Evolutionary conservation across 2,888 invertebrate species (phyloP).

Genomic region (Malthinus flaveolus): DNA sequence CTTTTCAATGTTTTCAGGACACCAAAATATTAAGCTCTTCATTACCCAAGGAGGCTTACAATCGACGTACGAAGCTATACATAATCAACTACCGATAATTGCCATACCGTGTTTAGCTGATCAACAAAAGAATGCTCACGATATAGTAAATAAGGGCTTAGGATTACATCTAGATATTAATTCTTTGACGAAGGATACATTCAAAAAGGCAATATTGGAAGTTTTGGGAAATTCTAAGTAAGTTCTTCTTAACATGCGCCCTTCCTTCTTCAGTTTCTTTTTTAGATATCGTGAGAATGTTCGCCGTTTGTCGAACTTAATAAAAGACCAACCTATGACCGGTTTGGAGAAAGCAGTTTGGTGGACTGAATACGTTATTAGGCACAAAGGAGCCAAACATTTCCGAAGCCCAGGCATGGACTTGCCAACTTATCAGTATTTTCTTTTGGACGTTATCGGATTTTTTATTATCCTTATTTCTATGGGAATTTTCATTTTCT

Average conservation of each 20-base stretch:
- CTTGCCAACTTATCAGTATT: background rate
- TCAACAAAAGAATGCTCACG: constrained; percentile 35
- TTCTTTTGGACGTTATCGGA: background rate
- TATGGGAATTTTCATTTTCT: background rate
- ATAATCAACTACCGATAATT: constrained; percentile 38
- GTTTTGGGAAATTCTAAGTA: constrained; percentile 39
- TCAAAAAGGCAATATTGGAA: constrained; percentile 38
- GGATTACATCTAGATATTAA: constrained; percentile 29
- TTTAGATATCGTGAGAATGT: constrained; percentile 1
- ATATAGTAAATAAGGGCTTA: constrained; percentile 32
- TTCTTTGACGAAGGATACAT: constrained; percentile 32
- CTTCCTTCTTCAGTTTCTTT: background rate
- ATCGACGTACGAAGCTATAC: constrained; percentile 35
- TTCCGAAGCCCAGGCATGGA: background rate
- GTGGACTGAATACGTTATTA: background rate
- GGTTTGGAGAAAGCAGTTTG: constrained; percentile 7
- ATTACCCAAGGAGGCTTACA: constrained; percentile 36
- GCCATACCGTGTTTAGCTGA: constrained; percentile 38
- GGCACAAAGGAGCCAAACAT: background rate
- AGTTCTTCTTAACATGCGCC: background rate
- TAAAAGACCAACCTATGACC: constrained; percentile 9
- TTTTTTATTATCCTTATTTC: background rate
- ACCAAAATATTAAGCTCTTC: constrained; percentile 31
- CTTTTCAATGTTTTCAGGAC: constrained; percentile 12
- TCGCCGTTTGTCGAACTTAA: background rate